Conservation (phyloP, 1,140 invertebrate species). For the Lerema accius region DNA sequence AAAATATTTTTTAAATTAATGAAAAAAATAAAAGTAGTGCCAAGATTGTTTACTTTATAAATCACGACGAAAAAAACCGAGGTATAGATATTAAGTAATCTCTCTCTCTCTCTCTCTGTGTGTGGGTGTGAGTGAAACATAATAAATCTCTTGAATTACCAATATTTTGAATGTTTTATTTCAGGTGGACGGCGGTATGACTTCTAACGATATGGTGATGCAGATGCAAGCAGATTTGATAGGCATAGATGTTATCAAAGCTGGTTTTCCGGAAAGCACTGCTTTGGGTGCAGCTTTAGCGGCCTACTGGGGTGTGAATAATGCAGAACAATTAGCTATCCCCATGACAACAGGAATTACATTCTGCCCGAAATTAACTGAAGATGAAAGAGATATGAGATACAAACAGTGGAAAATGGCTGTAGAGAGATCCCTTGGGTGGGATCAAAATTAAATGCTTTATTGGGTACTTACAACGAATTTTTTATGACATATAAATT, state of each 20-base stretch:
- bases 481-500: not conserved
- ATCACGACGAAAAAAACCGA: no score
- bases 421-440: conserved; percentile 90
- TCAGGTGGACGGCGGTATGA: conserved; percentile 97
- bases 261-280: conserved; percentile 93
- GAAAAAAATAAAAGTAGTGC: no score
- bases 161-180: conserved; percentile 53
- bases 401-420: conserved; percentile 94
- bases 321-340: conserved; percentile 61
- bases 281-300: conserved; percentile 92
- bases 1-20: no score
- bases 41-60: no score
- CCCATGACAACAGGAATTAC: conserved; percentile 83
- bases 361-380: conserved; percentile 87
- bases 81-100: no score
- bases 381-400: conserved; percentile 87
- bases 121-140: no score
- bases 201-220: conserved; percentile 92
- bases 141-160: no score
- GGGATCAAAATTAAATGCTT: conserved; percentile 84
- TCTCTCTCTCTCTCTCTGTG: no score
- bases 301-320: conserved; percentile 87
- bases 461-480: conserved; percentile 5
- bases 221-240: conserved; percentile 86
- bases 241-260: conserved; percentile 85